A percentile compares a stretch with the other conserved stretches of the same genome.
phyloP scores from a whole-genome alignment of 1,140 invertebrate species.

The Vollenhovia emeryi region DNA sequence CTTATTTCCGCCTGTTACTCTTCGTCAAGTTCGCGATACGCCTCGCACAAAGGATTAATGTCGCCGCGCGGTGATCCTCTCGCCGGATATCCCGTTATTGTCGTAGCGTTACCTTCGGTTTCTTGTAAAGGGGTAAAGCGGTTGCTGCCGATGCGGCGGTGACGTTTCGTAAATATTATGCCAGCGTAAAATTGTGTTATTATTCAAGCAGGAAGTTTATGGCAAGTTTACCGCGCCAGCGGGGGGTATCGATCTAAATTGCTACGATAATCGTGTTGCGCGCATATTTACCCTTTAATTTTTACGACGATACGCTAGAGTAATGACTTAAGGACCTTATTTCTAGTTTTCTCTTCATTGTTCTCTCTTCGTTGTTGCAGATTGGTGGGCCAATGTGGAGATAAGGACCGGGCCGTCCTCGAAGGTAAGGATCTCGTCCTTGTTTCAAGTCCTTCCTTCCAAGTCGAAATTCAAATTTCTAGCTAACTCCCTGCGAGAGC shows the following conservation, averaged over 20 bases:
- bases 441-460: slow-evolving; percentile 32
- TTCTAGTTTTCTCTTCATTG: background rate
- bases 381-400: slow-evolving; percentile 3
- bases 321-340: background rate
- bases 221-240: background rate
- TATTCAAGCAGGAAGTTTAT: slow-evolving; percentile 25
- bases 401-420: slow-evolving; percentile 10
- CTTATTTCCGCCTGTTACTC: slow-evolving; percentile 56
- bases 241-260: slow-evolving; percentile 20
- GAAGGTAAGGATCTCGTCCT: slow-evolving; percentile 20
- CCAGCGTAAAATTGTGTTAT: slow-evolving; percentile 30
- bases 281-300: background rate
- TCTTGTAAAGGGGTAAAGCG: slow-evolving; percentile 16
- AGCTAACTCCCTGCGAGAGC: background rate
- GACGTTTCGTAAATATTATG: slow-evolving; percentile 45
- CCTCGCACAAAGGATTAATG: slow-evolving; percentile 54
- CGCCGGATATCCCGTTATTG: slow-evolving; percentile 44
- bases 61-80: slow-evolving; percentile 23
- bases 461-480: slow-evolving; percentile 55
- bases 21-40: slow-evolving; percentile 47
- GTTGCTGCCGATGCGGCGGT: background rate
- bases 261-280: background rate
- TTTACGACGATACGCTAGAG: background rate
- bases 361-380: slow-evolving; percentile 45
- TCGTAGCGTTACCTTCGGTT: slow-evolving; percentile 18